A percentile compares a stretch with the other conserved stretches of the same genome.
phyloP scores from a whole-genome alignment of 1,140 invertebrate genomes.

The Bombus confusus region DNA sequence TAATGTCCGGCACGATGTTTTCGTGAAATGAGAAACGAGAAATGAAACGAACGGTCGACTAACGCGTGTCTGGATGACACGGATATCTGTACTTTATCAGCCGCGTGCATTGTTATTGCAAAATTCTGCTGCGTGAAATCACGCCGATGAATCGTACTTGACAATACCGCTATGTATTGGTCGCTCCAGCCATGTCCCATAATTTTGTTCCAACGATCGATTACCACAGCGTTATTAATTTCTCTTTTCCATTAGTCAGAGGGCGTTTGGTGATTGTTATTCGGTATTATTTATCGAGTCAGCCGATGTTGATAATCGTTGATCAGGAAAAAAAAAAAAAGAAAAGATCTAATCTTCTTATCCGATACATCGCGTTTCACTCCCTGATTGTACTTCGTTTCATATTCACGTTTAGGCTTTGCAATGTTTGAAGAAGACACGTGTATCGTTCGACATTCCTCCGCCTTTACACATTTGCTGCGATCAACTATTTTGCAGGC shows the following conservation, averaged over 20 bases:
- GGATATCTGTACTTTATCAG: slow-evolving; percentile 56
- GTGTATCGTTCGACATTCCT: neutral
- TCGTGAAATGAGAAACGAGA: slow-evolving; percentile 9
- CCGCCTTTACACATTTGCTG: neutral
- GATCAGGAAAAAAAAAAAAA: neutral
- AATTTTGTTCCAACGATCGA: neutral
- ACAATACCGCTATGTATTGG: neutral
- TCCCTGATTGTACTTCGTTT: neutral
- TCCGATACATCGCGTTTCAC: neutral
- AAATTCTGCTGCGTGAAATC: slow-evolving; percentile 41
- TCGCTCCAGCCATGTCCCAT: too few relatives aligned
- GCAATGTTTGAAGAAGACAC: too few relatives aligned
- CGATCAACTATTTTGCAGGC: neutral
- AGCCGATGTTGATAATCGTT: neutral
- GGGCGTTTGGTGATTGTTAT: neutral
- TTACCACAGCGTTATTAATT: neutral
- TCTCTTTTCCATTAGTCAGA: too few relatives aligned
- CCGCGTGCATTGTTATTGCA: slow-evolving; percentile 57
- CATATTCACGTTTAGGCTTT: neutral
- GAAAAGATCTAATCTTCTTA: neutral
- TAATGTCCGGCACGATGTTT: slow-evolving; percentile 36
- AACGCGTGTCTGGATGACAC: slow-evolving; percentile 37
- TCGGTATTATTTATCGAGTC: neutral
- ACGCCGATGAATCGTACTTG: slow-evolving; percentile 33
- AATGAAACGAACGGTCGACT: slow-evolving; percentile 7